Conservation (phyloP, 1,140 invertebrate genomes). For the Frieseomelitta varia region DNA sequence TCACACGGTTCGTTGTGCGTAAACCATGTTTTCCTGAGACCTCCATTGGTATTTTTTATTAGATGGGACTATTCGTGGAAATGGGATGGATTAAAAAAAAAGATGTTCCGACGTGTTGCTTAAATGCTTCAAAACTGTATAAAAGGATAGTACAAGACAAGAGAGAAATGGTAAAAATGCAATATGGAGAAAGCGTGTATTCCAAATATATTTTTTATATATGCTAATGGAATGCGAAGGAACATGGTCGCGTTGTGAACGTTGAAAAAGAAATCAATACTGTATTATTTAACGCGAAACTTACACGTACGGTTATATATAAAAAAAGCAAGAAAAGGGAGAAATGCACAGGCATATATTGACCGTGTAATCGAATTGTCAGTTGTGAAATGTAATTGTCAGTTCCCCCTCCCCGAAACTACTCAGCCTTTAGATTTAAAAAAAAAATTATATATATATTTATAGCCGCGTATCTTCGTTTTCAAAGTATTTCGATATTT, state of each 20-base stretch:
- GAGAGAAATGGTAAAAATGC: constrained; percentile 73
- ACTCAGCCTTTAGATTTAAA: constrained; percentile 67
- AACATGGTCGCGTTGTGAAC: constrained; percentile 69
- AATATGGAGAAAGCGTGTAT: constrained; percentile 78
- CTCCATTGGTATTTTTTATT: constrained; percentile 73
- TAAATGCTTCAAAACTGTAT: constrained; percentile 61
- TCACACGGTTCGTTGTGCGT: constrained; percentile 52
- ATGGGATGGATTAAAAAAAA: constrained; percentile 24
- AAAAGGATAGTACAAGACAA: constrained; percentile 75
- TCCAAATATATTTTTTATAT: constrained; percentile 81
- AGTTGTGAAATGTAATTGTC: no score
- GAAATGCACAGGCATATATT: constrained; percentile 35
- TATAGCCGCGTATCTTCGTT: constrained; percentile 49
- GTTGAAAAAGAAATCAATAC: constrained; percentile 34
- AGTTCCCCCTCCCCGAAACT: constrained; percentile 55
- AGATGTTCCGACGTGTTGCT: constrained; percentile 54
- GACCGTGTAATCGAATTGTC: constrained; percentile 65
- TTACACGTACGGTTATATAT: constrained; percentile 47
- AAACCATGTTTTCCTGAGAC: constrained; percentile 68
- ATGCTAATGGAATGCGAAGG: constrained; percentile 76
- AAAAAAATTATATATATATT: constrained; percentile 25
- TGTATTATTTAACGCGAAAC: constrained; percentile 67
- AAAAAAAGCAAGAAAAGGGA: neutral
- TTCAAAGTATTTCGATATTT: constrained; percentile 58
- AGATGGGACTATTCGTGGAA: constrained; percentile 57